phyloP scores from a whole-genome alignment of 1,140 invertebrate genomes.

The Neotoxoptera formosana region DNA sequence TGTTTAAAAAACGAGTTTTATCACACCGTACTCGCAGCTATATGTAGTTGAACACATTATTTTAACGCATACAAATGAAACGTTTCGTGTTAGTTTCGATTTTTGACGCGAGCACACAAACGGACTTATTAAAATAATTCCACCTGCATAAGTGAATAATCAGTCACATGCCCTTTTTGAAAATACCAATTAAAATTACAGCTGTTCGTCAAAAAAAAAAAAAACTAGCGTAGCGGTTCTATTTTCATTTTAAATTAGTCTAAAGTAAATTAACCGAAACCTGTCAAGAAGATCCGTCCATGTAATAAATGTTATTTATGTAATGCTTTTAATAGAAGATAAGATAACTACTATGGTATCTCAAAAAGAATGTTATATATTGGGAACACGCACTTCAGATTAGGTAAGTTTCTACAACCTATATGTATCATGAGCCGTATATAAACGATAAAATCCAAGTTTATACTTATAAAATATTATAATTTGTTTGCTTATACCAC shows the following conservation, averaged over 20 bases:
- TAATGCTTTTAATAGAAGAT: constrained; percentile 51
- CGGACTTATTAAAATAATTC: constrained; percentile 27
- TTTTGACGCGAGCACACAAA: constrained; percentile 10
- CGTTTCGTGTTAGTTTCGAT: background rate
- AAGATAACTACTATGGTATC: constrained; percentile 38
- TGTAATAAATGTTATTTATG: constrained; percentile 42
- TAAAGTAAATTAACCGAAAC: constrained; percentile 49
- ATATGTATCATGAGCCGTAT: background rate
- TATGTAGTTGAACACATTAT: background rate
- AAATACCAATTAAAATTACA: constrained; percentile 51
- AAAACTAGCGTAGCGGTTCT: constrained; percentile 10
- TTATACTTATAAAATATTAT: background rate
- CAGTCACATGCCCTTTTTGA: constrained; percentile 27
- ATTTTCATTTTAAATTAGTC: constrained; percentile 52
- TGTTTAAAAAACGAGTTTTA: background rate
- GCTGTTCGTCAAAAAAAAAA: constrained; percentile 29
- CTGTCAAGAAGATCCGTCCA: constrained; percentile 29
- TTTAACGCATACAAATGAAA: background rate
- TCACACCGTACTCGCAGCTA: background rate
- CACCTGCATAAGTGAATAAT: constrained; percentile 51
- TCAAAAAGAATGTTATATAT: background rate
- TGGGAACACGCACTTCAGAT: constrained; percentile 27
- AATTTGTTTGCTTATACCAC: background rate
- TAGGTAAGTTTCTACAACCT: constrained; percentile 20
- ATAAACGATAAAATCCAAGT: background rate